A percentile compares a stretch with the other conserved stretches of the same genome.
phyloP scores from a whole-genome alignment of 1,140 invertebrate genomes.

The Brachionus plicatilis region DNA sequence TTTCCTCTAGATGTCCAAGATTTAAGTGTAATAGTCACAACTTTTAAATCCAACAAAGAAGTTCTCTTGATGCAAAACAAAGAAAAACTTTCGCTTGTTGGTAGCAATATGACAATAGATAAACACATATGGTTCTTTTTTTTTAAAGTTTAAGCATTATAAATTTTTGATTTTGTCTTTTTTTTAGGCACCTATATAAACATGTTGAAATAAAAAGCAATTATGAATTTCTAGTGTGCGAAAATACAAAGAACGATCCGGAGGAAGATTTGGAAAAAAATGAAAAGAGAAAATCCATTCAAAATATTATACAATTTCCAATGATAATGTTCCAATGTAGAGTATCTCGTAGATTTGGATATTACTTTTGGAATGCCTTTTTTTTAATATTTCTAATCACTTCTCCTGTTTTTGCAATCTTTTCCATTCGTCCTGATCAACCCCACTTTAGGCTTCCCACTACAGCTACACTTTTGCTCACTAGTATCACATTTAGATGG shows the following conservation, averaged over 20 bases:
- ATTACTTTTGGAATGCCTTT: slow-evolving; percentile 46
- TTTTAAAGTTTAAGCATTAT: not conserved
- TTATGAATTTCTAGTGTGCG: slow-evolving; percentile 40
- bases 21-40: slow-evolving; percentile 40
- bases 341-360: slow-evolving; percentile 44
- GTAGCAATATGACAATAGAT: slow-evolving; percentile 39
- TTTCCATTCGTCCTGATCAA: slow-evolving; percentile 50
- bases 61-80: slow-evolving; percentile 31
- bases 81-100: slow-evolving; percentile 15
- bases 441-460: slow-evolving; percentile 54
- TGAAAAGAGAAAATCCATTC: not conserved
- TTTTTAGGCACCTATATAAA: slow-evolving; percentile 43
- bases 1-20: slow-evolving; percentile 33
- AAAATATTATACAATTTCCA: slow-evolving; percentile 38
- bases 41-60: slow-evolving; percentile 39
- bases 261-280: slow-evolving; percentile 39
- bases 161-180: not conserved
- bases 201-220: slow-evolving; percentile 44
- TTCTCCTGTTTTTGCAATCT: slow-evolving; percentile 55
- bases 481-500: slow-evolving; percentile 53
- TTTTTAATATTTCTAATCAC: slow-evolving; percentile 49
- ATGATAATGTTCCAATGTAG: slow-evolving; percentile 42
- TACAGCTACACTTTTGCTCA: slow-evolving; percentile 48
- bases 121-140: slow-evolving; percentile 15
- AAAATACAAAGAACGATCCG: slow-evolving; percentile 35